Percentiles rank a stretch among this genome's conserved stretches.
These are phyloP conservation scores for Porites divaricata DNA, from an alignment of 92 coral and sea anemone genomes.

Conservation along the genomic window DNA sequence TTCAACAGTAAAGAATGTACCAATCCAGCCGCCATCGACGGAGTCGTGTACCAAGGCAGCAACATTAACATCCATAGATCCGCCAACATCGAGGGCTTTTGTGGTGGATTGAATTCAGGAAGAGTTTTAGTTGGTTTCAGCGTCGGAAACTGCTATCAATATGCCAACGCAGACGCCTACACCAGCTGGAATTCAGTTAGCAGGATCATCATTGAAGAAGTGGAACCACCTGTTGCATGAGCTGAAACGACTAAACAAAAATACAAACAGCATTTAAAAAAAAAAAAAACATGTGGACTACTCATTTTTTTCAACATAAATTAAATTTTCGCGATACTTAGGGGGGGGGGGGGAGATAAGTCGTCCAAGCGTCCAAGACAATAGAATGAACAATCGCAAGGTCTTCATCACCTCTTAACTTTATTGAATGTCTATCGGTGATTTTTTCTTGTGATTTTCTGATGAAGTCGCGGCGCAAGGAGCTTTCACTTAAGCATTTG, in stretches of 20 bases:
- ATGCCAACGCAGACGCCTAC: conserved; percentile 10
- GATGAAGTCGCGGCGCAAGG: no score
- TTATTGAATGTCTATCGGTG: no score
- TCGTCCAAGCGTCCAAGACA: no score
- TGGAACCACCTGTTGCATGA: background rate
- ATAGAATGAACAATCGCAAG: no score
- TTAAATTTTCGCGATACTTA: no score
- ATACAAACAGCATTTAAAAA: background rate
- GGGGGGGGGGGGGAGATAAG: no score
- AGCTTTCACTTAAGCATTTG: no score
- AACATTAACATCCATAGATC: conserved; percentile 19
- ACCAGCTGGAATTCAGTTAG: conserved; percentile 13
- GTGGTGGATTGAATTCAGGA: conserved; percentile 1
- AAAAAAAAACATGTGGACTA: no score
- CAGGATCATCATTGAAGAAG: conserved; percentile 38
- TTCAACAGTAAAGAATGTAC: conserved; percentile 16
- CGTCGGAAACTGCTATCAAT: conserved; percentile 21
- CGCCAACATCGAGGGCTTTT: conserved; percentile 18
- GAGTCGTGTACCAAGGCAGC: conserved; percentile 2
- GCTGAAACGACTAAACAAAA: background rate
- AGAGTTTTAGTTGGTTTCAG: conserved; percentile 4
- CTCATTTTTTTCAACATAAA: no score
- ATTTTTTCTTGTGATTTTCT: no score
- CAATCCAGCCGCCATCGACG: conserved; percentile 22
- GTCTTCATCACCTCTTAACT: no score